Evolutionary conservation across 64 coral and sea anemone species (phyloP), one percentile per base, ranked within the genome.

Genomic region (Montipora efflorescens): DNA sequence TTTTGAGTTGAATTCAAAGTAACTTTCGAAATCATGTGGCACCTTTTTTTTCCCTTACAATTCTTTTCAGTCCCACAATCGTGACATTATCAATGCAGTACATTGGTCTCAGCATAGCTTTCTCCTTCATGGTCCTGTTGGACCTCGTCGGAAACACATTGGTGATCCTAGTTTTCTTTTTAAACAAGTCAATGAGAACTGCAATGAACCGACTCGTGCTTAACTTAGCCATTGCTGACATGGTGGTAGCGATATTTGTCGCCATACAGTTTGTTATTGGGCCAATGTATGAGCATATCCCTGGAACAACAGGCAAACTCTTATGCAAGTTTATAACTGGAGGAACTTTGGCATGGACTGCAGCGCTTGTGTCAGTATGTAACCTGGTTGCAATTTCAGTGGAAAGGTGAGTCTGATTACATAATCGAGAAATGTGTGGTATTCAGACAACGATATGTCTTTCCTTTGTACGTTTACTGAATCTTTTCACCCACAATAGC

Each of bases 261-360:
- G 81, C 81, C 15, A 47, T 84, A 84, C 81, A 84, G 81, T 84
- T 84, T 44, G 59, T 67, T 7, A 46, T 84, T 68, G 81, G 81
- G 5, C 81, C 81, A 36, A 48, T 25, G 12, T 68, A 68, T 48
- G 16, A 8, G 43, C 81, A 84, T 61, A 25, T 59, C 2, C n/a
- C 59, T 48, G 81, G 81, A 5, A 84, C 59, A 25, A 69, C 81
- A 21, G 81, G 81, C 0, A 19, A 28, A 7, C 67, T 66, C 0
- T 44, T 84, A 12, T 84, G 81, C 45, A 84, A 84, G 81, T 84
- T 84, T 19, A 68, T 84, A 19, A 84, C 81, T n/a, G 81, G 81
- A 21, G 81, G 81, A 7, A 47, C 62, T 4, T 47, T 84, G 81
- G 61, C 36, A 48, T 84, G 81, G 81, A 68, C 81, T 14, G 59